A percentile compares a stretch with the other conserved stretches of the same genome.
phyloP scores from a whole-genome alignment of 2,797 vertebrate genomes.

The Serranus cabrilla region DNA sequence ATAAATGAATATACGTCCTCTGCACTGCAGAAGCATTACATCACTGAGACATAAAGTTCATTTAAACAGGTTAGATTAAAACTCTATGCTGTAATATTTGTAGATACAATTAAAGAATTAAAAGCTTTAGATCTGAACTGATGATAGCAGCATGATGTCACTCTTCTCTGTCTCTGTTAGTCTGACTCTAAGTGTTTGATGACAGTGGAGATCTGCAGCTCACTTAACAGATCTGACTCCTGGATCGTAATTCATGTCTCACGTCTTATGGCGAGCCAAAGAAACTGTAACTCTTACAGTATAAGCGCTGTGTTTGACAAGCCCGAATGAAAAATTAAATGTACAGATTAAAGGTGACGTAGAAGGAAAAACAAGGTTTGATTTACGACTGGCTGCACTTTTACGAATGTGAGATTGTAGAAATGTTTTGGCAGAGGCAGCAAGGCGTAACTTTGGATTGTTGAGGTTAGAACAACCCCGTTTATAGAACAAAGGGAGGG shows the following conservation, averaged over 20 bases:
- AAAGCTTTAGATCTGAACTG: neutral
- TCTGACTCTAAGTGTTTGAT: conserved; percentile 13
- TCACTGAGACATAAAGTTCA: neutral
- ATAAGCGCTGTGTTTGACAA: conserved; percentile 24
- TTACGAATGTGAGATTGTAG: conserved; percentile 26
- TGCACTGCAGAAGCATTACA: neutral
- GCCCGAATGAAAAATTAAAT: conserved; percentile 16
- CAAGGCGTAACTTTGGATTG: conserved; percentile 2
- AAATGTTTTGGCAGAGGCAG: conserved; percentile 19
- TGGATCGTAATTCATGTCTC: conserved; percentile 17
- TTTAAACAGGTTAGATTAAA: neutral
- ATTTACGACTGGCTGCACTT: conserved; percentile 35
- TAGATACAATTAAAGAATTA: neutral
- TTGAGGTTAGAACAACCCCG: neutral
- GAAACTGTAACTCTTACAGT: neutral
- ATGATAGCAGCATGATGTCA: neutral
- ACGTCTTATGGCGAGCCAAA: conserved; percentile 3
- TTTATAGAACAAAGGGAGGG: neutral
- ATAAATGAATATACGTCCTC: conserved; percentile 30
- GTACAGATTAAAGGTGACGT: conserved; percentile 6
- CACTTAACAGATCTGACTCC: conserved; percentile 6
- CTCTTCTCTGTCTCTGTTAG: conserved; percentile 4
- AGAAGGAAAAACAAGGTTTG: conserved; percentile 17
- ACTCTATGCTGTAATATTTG: conserved; percentile 4
- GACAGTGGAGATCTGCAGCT: conserved; percentile 5